Evolutionary conservation across 2,113 vertebrate species (phyloP), one percentile per base, ranked within the genome.

Genomic region (Alouatta palliata): DNA sequence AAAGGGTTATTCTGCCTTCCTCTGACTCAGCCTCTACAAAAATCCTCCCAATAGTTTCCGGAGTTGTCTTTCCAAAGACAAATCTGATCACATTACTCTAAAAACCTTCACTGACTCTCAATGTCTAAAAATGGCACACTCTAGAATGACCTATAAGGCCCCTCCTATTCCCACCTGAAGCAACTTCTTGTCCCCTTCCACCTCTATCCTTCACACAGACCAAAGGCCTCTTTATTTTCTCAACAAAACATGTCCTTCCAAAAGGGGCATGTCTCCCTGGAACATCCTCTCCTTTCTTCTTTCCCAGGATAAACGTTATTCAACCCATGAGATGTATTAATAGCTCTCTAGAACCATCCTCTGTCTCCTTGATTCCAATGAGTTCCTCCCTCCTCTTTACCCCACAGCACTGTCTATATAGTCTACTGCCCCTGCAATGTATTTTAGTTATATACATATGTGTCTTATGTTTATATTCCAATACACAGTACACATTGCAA

Each of bases 61-160:
- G 32, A 61, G 45, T 52, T 77, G 82, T 85, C 80, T 56, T 96
- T 79, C 84, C 35, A 76, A 84, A 93, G 58, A 86, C 8, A 9
- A 43, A 83, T 45, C n/a, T 52, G 47, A 75, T 61, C 19, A 13
- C 19, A 56, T n/a, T 12, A 47, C 11, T 49, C 49, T 49, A 30
- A 71, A 61, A 19, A 45, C 32, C 3, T 47, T 40, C 49, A 40
- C 0, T 2, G 11, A 7, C 49, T 58, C 27, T 61, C 40, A 11
- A 16, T 0, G 43, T 70, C 45, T 77, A 37, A 35, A 58, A 54
- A 12, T 10, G 9, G 14, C 40, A 49, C 47, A 32, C n/a, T 49
- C 52, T 1, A 2, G 27, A 32, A 70, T 1, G 27, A 37, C 0
- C n/a, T 0, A 61, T 4, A 35, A 85, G 20, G 47, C 49, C 43